These are phyloP conservation scores for Sycophila texana DNA, from an alignment of 2,888 invertebrate genomes.

Conservation along the genomic window DNA sequence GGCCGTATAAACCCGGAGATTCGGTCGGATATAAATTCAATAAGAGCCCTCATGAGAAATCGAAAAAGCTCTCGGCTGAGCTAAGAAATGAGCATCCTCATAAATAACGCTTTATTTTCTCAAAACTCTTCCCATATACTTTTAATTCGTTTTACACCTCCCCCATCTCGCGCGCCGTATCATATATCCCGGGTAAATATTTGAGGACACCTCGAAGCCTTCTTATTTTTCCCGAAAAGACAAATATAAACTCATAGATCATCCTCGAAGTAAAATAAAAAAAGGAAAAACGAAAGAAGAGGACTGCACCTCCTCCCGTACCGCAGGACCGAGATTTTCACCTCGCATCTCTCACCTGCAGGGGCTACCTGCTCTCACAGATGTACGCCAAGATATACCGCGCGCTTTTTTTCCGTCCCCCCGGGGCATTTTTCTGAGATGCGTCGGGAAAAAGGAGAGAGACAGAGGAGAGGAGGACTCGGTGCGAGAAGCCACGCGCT, in stretches of 20 bases:
- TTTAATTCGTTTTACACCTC: slow-evolving; percentile 50
- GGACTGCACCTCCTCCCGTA: not conserved
- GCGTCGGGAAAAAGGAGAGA: not conserved
- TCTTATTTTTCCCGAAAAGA: slow-evolving; percentile 45
- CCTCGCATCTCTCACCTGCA: slow-evolving; percentile 51
- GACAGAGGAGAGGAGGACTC: not conserved
- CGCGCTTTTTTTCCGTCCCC: slow-evolving; percentile 12
- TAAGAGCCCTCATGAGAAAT: not conserved
- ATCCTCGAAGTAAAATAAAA: slow-evolving; percentile 12
- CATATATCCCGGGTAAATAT: slow-evolving; percentile 56
- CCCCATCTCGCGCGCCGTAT: slow-evolving; percentile 10
- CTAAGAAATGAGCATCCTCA: slow-evolving; percentile 16
- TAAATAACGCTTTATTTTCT: slow-evolving; percentile 52
- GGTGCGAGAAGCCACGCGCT: slow-evolving; percentile 58
- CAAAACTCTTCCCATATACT: slow-evolving; percentile 33
- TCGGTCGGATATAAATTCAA: slow-evolving; percentile 17
- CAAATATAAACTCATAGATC: slow-evolving; percentile 54
- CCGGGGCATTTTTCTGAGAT: not conserved
- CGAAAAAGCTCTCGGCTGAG: slow-evolving; percentile 21
- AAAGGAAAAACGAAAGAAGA: not conserved
- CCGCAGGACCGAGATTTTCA: slow-evolving; percentile 45
- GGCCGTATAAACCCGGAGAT: not conserved
- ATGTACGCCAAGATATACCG: slow-evolving; percentile 41
- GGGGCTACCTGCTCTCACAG: slow-evolving; percentile 45
- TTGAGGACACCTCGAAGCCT: slow-evolving; percentile 47